These are phyloP conservation scores for Petrocephalus microphthalmus DNA, from an alignment of 2,113 vertebrate species.

Conservation along the genomic window DNA sequence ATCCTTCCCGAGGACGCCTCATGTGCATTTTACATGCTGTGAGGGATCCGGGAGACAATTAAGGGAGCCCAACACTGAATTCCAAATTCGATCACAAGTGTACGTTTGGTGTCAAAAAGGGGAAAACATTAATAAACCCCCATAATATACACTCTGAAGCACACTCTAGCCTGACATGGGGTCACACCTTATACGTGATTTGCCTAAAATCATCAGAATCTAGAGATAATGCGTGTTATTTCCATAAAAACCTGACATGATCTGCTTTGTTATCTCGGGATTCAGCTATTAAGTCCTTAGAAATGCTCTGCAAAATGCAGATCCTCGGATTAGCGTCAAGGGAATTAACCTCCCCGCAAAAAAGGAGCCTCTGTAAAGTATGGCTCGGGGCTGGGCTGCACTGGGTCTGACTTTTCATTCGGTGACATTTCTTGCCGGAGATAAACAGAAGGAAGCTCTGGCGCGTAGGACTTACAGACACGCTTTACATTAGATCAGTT, in stretches of 20 bases:
- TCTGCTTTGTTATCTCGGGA: neutral
- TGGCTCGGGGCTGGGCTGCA: neutral
- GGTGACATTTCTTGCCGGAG: neutral
- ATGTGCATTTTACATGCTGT: neutral
- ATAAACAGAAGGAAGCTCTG: neutral
- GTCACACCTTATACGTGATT: neutral
- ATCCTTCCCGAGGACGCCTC: neutral
- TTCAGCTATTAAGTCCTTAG: neutral
- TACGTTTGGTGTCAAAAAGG: neutral
- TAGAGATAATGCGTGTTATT: neutral
- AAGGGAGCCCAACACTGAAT: neutral
- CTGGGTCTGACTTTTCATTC: neutral
- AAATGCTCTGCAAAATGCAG: neutral
- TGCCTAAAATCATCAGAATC: neutral
- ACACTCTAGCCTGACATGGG: neutral
- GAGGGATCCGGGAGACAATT: neutral
- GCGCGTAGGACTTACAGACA: neutral
- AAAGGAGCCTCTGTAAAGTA: neutral
- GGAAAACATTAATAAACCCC: neutral
- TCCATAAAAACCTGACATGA: neutral
- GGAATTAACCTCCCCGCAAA: neutral
- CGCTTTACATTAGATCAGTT: conserved; percentile 7
- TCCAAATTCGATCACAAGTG: neutral
- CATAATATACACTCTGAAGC: neutral
- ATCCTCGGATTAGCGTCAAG: conserved; percentile 7